Evolutionary conservation across 2,113 vertebrate species (phyloP).

Genomic region (Benitochromis conjunctus): DNA sequence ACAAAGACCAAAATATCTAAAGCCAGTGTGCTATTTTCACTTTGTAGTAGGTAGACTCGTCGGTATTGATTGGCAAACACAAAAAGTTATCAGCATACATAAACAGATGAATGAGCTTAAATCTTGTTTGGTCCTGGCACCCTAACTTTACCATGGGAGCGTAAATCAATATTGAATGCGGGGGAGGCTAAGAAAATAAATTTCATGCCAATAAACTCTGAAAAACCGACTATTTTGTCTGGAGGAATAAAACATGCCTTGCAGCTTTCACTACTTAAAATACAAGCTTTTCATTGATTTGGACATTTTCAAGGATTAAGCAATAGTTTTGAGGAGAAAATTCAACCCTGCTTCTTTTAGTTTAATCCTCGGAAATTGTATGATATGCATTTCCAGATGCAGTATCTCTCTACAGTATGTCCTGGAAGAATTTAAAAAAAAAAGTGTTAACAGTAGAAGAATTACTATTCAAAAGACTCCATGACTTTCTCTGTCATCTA

Average conservation of each 20-base stretch:
- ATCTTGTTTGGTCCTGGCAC: constrained; percentile 8
- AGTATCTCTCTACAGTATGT: neutral
- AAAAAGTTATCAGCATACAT: constrained; percentile 27
- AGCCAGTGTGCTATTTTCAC: constrained; percentile 4
- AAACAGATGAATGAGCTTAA: constrained; percentile 5
- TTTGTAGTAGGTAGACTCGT: constrained; percentile 10
- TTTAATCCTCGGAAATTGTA: neutral
- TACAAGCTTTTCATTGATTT: neutral
- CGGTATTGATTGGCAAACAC: constrained; percentile 24
- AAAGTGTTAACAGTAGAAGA: neutral
- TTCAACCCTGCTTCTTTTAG: neutral
- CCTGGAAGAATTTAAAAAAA: neutral
- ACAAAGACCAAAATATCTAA: neutral
- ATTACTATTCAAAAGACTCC: neutral
- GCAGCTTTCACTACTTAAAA: neutral
- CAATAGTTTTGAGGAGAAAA: neutral
- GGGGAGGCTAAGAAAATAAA: constrained; percentile 24
- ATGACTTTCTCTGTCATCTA: neutral
- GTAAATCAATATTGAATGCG: constrained; percentile 25
- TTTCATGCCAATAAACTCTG: constrained; percentile 11
- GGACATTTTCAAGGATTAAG: neutral
- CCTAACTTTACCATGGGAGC: neutral
- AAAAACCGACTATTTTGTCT: neutral
- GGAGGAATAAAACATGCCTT: neutral
- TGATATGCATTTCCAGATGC: neutral